Evolutionary conservation across 2,888 invertebrate species (phyloP).

Genomic region (Cenopis cana): DNA sequence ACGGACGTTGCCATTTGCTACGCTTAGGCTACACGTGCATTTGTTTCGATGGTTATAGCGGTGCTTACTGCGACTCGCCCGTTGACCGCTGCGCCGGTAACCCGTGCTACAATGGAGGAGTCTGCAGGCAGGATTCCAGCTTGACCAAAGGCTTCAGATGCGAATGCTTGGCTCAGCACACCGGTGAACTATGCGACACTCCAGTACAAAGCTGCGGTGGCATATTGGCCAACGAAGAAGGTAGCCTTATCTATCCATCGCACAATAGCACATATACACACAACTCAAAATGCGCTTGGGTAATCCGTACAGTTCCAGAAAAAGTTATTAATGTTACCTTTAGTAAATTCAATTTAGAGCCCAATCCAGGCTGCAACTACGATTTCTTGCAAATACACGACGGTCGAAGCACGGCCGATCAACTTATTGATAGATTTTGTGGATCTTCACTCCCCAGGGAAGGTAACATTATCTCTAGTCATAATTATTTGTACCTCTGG

Average conservation of each 20-base stretch:
- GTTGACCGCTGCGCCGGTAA: conserved; percentile 87
- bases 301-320: conserved; percentile 87
- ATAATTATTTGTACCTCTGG: conserved; percentile 91
- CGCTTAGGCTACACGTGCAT: conserved; percentile 81
- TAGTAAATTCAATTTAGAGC: conserved; percentile 90
- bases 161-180: conserved; percentile 87
- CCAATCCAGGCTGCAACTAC: conserved; percentile 86
- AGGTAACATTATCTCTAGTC: conserved; percentile 91
- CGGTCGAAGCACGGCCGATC: conserved; percentile 89
- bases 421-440: conserved; percentile 92
- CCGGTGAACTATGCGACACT: conserved; percentile 87
- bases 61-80: conserved; percentile 86
- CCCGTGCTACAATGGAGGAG: conserved; percentile 94
- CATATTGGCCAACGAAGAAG: conserved; percentile 76
- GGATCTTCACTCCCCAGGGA: conserved; percentile 88
- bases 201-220: conserved; percentile 78
- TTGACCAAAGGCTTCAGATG: conserved; percentile 80
- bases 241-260: conserved; percentile 88
- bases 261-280: conserved; percentile 83
- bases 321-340: conserved; percentile 93
- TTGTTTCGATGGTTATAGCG: conserved; percentile 86
- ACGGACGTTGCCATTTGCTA: conserved; percentile 85
- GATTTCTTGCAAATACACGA: conserved; percentile 94
- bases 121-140: conserved; percentile 82
- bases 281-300: conserved; percentile 92